phyloP scores from a whole-genome alignment of 2,113 vertebrate species.

The Gopherus flavomarginatus region DNA sequence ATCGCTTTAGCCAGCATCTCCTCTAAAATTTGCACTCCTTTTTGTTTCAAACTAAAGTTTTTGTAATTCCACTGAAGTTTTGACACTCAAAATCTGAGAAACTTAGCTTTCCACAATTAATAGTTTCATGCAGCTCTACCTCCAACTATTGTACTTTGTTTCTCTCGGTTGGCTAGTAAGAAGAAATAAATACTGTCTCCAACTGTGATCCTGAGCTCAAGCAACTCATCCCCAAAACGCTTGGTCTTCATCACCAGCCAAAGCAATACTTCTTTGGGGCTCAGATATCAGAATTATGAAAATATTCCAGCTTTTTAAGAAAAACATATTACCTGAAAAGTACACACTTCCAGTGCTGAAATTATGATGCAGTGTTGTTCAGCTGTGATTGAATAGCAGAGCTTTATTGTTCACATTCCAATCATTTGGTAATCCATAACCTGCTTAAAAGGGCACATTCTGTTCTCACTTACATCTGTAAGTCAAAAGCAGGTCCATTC shows the following conservation, averaged over 20 bases:
- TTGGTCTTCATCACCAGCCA: background rate
- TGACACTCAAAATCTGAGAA: background rate
- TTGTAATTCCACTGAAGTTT: background rate
- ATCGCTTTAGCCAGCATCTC: background rate
- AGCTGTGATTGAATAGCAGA: background rate
- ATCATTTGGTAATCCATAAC: accelerated
- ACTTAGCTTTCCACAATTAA: background rate
- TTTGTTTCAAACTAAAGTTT: background rate
- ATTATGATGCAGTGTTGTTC: background rate
- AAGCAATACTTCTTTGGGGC: background rate
- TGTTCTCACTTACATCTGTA: background rate
- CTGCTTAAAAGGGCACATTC: background rate
- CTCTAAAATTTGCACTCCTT: background rate
- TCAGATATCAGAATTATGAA: background rate
- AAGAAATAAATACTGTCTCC: too few relatives aligned
- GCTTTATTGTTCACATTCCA: too few relatives aligned
- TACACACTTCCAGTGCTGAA: background rate
- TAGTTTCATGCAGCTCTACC: accelerated
- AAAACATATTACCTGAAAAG: background rate
- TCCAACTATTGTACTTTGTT: too few relatives aligned
- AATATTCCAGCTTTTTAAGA: background rate
- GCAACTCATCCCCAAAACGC: background rate
- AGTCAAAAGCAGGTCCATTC: background rate
- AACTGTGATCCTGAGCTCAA: background rate
- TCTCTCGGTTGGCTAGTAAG: too few relatives aligned